These are phyloP conservation scores for Ictalurus furcatus DNA, from an alignment of 2,113 vertebrate genomes.

Conservation along the genomic window DNA sequence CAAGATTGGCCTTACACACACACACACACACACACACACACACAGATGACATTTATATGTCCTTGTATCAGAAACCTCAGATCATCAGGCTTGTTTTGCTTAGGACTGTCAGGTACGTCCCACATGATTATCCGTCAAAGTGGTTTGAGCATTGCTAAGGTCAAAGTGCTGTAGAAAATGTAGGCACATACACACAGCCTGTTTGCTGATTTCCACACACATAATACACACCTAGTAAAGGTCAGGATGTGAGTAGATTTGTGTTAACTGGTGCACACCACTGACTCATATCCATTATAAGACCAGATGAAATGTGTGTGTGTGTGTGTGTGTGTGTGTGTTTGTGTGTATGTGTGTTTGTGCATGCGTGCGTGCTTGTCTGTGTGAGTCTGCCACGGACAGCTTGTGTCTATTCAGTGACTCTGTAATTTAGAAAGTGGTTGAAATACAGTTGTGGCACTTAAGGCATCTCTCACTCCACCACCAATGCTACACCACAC, in stretches of 20 bases:
- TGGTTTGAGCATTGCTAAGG: conserved; percentile 17
- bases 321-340: conserved; percentile 50
- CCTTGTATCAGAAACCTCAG: conserved; percentile 34
- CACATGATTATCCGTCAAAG: conserved; percentile 40
- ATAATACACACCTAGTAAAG: conserved; percentile 65
- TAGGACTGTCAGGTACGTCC: conserved; percentile 25
- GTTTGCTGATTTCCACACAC: conserved; percentile 64
- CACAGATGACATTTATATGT: conserved; percentile 7
- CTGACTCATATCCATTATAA: conserved; percentile 74
- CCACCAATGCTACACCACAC: neutral
- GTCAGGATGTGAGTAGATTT: conserved; percentile 75
- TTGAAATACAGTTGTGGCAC: conserved; percentile 32
- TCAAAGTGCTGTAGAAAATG: conserved; percentile 24
- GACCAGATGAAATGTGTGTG: conserved; percentile 55
- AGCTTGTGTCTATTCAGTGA: conserved; percentile 17
- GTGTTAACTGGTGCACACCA: conserved; percentile 80
- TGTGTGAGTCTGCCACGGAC: conserved; percentile 53
- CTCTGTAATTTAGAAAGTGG: conserved; percentile 38
- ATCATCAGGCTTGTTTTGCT: conserved; percentile 31
- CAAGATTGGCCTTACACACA: neutral
- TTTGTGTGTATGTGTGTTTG: conserved; percentile 33
- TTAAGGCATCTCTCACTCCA: conserved; percentile 1
- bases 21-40: neutral
- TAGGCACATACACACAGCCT: conserved; percentile 33
- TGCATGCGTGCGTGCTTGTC: conserved; percentile 57